These are phyloP conservation scores for Zosterops lateralis DNA, from an alignment of 2,113 vertebrate species.

Conservation along the genomic window DNA sequence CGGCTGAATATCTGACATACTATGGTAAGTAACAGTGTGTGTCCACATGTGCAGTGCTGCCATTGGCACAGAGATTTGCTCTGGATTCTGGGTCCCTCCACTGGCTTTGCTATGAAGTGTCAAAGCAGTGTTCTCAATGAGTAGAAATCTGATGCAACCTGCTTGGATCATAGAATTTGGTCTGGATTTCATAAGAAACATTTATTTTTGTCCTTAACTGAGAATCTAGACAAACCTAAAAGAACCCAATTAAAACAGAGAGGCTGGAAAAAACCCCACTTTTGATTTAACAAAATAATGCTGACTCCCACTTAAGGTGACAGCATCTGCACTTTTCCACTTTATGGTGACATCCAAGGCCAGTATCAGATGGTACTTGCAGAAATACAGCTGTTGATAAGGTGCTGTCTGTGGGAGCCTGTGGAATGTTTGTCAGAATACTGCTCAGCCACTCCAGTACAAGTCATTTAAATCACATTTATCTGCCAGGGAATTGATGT, in stretches of 20 bases:
- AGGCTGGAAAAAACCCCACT: fast-evolving
- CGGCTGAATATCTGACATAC: constrained; percentile 93
- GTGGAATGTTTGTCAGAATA: not conserved
- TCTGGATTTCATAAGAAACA: not conserved
- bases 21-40: constrained; percentile 79
- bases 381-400: not conserved
- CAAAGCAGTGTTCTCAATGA: not conserved
- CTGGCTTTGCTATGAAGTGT: not conserved
- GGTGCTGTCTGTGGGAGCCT: not conserved
- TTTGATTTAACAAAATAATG: not conserved
- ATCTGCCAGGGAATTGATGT: not conserved
- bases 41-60: not conserved
- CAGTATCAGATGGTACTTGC: not conserved
- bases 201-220: not conserved
- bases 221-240: not conserved
- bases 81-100: not conserved
- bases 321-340: not conserved
- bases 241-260: not conserved
- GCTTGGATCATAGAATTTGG: not conserved
- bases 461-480: constrained; percentile 4
- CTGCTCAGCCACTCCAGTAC: not conserved
- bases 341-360: not conserved
- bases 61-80: not conserved
- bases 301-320: not conserved
- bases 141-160: not conserved